Evolutionary conservation across 2,113 vertebrate species (phyloP).

Genomic region (Ahaetulla prasina): DNA sequence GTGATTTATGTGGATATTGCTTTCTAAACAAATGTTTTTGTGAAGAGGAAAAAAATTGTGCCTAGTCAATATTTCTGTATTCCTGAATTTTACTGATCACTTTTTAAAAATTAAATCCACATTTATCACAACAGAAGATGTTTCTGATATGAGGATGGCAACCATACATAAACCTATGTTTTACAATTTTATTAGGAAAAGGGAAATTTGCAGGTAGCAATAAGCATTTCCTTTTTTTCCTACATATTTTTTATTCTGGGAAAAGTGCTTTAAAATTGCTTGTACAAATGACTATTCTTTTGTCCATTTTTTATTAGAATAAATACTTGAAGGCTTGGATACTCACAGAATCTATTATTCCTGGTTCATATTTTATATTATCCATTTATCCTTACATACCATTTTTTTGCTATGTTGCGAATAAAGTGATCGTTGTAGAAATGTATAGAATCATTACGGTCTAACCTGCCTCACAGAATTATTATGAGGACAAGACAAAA

Average conservation of each 20-base stretch:
- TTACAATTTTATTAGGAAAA: accelerated
- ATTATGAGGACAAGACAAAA: background rate
- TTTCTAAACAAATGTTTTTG: slow-evolving; percentile 37
- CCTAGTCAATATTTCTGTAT: slow-evolving; percentile 45
- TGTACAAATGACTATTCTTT: background rate
- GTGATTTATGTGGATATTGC: slow-evolving; percentile 28
- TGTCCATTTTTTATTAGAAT: background rate
- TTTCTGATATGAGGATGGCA: slow-evolving; percentile 12
- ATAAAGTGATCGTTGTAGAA: background rate
- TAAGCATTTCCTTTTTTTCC: background rate
- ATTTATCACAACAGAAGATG: slow-evolving; percentile 32
- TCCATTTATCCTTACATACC: background rate
- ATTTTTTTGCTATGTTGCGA: background rate
- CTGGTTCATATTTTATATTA: background rate
- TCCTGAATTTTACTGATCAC: slow-evolving; percentile 32
- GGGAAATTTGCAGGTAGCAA: background rate
- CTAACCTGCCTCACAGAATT: background rate
- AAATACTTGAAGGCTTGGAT: background rate
- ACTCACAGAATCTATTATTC: background rate
- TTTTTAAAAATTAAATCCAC: slow-evolving; percentile 46
- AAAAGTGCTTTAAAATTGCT: background rate
- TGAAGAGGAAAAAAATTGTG: slow-evolving; percentile 36
- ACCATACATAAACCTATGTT: background rate
- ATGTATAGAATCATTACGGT: background rate
- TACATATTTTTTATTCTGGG: background rate